phyloP scores from a whole-genome alignment of 2,113 vertebrate species.

The Phyllostomus hastatus region DNA sequence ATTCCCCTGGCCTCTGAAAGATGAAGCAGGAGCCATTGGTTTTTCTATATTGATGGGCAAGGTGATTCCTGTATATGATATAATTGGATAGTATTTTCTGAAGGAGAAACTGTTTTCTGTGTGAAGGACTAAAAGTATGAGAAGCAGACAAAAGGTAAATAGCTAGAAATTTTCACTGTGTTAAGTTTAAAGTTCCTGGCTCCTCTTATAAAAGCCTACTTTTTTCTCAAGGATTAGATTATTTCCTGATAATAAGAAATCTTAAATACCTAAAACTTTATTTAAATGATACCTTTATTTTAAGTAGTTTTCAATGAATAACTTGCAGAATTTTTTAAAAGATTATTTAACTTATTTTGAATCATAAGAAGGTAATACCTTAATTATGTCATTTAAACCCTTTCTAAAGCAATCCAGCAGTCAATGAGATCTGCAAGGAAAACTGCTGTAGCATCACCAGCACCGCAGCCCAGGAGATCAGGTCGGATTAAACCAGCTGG shows the following conservation, averaged over 20 bases:
- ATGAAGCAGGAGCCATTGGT: neutral
- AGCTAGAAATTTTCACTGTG: slow-evolving; percentile 13
- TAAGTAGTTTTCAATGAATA: slow-evolving; percentile 63
- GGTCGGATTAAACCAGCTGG: slow-evolving; percentile 85
- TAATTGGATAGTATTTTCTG: slow-evolving; percentile 21
- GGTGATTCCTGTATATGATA: neutral
- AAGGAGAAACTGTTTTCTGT: neutral
- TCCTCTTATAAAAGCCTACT: neutral
- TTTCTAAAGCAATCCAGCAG: slow-evolving; percentile 86
- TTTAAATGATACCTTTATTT: slow-evolving; percentile 46
- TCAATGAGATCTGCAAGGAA: slow-evolving; percentile 90
- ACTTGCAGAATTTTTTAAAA: slow-evolving; percentile 71
- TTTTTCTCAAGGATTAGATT: slow-evolving; percentile 23
- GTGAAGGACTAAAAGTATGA: slow-evolving; percentile 6
- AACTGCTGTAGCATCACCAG: slow-evolving; percentile 81
- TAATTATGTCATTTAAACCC: slow-evolving; percentile 70
- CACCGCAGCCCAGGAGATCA: slow-evolving; percentile 86
- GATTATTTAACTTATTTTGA: slow-evolving; percentile 24
- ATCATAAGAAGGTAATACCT: slow-evolving; percentile 22
- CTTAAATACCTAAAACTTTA: slow-evolving; percentile 30
- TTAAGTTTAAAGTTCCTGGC: neutral
- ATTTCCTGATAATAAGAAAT: slow-evolving; percentile 40
- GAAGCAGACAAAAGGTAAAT: slow-evolving; percentile 28
- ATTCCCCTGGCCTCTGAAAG: neutral
- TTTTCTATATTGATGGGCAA: slow-evolving; percentile 20